Evolutionary conservation across 92 coral and sea anemone species (phyloP), one percentile per base, ranked within the genome.

Genomic region (Epizoanthus illoricatus): DNA sequence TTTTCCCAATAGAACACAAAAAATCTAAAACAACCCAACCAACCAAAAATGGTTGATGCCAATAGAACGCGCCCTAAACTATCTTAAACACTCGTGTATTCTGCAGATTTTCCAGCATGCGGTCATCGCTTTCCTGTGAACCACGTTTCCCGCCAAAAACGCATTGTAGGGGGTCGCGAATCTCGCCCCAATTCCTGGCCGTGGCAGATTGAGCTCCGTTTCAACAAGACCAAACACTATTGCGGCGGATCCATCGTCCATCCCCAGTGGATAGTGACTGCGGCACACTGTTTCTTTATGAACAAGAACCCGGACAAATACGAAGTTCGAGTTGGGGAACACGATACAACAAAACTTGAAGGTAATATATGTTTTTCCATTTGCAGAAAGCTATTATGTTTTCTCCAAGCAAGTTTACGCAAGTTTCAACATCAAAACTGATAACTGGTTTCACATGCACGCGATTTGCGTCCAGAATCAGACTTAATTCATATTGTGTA

Each of bases 181-280:
- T 93, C 97, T 54, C 89, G 85, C 41, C 92, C 93, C 73, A 91
- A 96, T 83, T 90, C 99, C 47, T 97, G 99, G 99, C 99, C 99
- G 56, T 97, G 99, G 99, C 92, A 91, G 82, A 92, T 96, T 13
- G 95, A 96, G 78, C 89, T 97, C 15, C 88, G 92, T 7, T 82
- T 89, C 66, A 87, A 97, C 52, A 81, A 62, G 41, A 89, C 92
- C 73, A 63, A n/a, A 39, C 98, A 97, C 49, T 76, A 49, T 15
- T 93, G 99, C 81, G 99, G 97, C 20, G 99, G 98, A 40, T 79
- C 94, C 20, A 86, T 97, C 36, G 90, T 97, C 69, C 91, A 84
- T 86, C 92, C 88, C 3, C 86, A 86, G 11, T 96, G 96, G 98
- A 74, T 96, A 28, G 84, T 96, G 76, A 91, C 99, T 45, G 91